Conservation (phyloP, 2,888 invertebrate genomes). For the Encarsia formosa region DNA sequence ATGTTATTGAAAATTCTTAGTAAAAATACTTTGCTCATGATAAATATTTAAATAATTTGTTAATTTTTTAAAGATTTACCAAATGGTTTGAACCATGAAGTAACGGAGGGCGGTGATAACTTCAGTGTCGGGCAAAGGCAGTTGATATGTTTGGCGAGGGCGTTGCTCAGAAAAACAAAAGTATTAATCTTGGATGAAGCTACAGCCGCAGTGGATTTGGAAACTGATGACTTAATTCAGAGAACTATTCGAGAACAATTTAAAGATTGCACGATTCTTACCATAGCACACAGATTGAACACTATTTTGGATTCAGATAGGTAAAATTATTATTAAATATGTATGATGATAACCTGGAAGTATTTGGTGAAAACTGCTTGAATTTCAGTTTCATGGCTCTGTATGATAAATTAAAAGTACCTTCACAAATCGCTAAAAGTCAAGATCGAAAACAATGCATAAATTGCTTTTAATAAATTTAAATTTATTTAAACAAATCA, state of each 20-base stretch:
- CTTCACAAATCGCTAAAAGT: too few species aligned
- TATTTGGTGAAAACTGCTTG: too few species aligned
- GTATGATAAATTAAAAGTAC: too few species aligned
- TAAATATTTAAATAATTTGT: not conserved
- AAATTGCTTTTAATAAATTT: too few species aligned
- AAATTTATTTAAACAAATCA: too few species aligned
- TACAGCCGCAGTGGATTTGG: conserved; percentile 85
- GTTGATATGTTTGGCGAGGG: conserved; percentile 79
- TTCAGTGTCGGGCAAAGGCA: conserved; percentile 87
- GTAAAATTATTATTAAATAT: too few species aligned
- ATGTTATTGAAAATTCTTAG: too few species aligned
- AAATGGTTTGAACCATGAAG: conserved; percentile 75
- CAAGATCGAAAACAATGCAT: too few species aligned
- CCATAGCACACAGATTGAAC: conserved; percentile 89
- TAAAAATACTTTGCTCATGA: not conserved
- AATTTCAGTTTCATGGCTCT: too few species aligned
- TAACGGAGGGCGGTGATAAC: conserved; percentile 91
- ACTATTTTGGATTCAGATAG: conserved; percentile 86
- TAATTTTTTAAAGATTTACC: conserved; percentile 56
- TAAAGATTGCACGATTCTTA: conserved; percentile 80
- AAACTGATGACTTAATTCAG: conserved; percentile 85
- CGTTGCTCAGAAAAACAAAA: conserved; percentile 80
- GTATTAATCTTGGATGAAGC: conserved; percentile 83
- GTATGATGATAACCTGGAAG: too few species aligned
- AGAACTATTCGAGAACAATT: conserved; percentile 87